A percentile compares a stretch with the other conserved stretches of the same genome.
Conservation (phyloP, 2,888 invertebrate species). For the Melitaea athalia region DNA sequence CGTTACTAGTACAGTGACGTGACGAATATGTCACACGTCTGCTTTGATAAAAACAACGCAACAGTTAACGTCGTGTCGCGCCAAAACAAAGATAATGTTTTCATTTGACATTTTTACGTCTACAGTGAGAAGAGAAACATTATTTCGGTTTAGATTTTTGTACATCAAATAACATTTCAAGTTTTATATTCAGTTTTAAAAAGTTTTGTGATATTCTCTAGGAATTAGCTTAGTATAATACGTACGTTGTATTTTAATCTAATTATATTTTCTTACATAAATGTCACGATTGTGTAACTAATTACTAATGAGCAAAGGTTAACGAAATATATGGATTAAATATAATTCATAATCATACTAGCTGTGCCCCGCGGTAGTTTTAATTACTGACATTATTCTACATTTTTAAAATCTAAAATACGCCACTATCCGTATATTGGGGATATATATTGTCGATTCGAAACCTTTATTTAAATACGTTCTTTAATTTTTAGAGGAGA, state of each 20-base stretch:
- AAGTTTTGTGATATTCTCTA: neutral
- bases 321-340: slow-evolving; percentile 3
- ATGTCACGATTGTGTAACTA: slow-evolving; percentile 8
- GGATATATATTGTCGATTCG: too few species aligned
- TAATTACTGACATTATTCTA: too few species aligned
- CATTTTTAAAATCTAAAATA: too few species aligned
- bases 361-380: too few species aligned
- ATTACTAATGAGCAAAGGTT: slow-evolving; percentile 9
- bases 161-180: too few species aligned
- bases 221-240: neutral
- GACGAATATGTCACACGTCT: slow-evolving; percentile 8
- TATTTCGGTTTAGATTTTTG: neutral
- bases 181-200: too few species aligned
- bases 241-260: neutral
- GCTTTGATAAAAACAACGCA: slow-evolving; percentile 26
- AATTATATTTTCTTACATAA: neutral
- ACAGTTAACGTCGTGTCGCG: neutral
- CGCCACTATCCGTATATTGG: too few species aligned
- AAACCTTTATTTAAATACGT: too few species aligned
- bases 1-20: slow-evolving; percentile 6
- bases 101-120: neutral
- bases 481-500: too few species aligned
- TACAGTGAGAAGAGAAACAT: neutral
- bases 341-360: slow-evolving; percentile 16
- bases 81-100: slow-evolving; percentile 10